phyloP scores from a whole-genome alignment of 2,888 invertebrate species.

The Aplocera efformata region DNA sequence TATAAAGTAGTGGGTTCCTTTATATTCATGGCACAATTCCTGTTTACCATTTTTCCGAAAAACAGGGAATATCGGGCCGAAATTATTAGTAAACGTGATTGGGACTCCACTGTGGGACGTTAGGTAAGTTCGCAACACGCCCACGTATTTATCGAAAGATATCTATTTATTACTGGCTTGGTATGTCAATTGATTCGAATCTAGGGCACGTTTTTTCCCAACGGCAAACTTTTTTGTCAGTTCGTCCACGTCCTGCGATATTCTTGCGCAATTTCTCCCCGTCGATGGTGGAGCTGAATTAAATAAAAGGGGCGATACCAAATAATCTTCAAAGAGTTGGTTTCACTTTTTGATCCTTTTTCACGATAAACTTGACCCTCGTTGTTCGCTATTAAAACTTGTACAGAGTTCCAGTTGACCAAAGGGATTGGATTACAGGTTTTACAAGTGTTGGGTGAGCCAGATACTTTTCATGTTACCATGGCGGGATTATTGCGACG shows the following conservation, averaged over 20 bases:
- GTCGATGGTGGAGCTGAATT: conserved; percentile 16
- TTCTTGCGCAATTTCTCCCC: conserved; percentile 15
- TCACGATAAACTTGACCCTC: conserved; percentile 28
- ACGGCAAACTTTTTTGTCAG: conserved; percentile 8
- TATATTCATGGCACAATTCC: not conserved
- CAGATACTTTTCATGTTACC: conserved; percentile 6
- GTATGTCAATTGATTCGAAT: not conserved
- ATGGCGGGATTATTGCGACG: too few relatives aligned
- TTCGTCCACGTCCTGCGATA: not conserved
- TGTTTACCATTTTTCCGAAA: not conserved
- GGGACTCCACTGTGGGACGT: conserved; percentile 4
- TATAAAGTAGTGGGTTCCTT: not conserved
- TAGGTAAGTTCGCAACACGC: conserved; percentile 11
- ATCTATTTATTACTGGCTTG: conserved; percentile 9
- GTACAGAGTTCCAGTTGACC: conserved; percentile 28
- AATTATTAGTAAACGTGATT: conserved; percentile 13
- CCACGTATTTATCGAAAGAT: conserved; percentile 14
- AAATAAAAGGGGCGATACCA: conserved; percentile 25
- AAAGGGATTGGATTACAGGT: conserved; percentile 32
- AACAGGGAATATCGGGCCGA: not conserved
- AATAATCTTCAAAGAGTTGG: conserved; percentile 18
- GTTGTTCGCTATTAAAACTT: conserved; percentile 31
- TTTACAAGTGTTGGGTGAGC: conserved; percentile 28
- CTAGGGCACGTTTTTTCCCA: conserved; percentile 6
- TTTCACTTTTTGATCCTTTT: conserved; percentile 32